Evolutionary conservation across 2,113 vertebrate genomes (phyloP).

Genomic region (Phalacrocorax brasilianus): DNA sequence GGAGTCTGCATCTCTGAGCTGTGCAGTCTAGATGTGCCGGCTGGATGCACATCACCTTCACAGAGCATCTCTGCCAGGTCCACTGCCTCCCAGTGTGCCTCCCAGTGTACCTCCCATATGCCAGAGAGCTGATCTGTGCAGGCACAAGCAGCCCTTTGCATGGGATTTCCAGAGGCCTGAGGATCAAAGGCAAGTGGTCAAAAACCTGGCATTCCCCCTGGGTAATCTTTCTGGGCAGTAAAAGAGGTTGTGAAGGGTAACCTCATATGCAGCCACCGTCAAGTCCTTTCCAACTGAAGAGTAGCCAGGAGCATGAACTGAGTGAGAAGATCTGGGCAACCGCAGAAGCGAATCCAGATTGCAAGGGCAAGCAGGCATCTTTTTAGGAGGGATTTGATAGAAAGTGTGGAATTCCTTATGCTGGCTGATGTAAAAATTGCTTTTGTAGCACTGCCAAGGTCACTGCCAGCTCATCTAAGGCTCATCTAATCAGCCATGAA

Average conservation of each 20-base stretch:
- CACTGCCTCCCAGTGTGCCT: background rate
- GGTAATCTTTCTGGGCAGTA: background rate
- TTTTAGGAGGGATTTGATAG: background rate
- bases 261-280: background rate
- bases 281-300: background rate
- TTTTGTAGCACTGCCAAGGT: constrained; percentile 18
- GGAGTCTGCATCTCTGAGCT: background rate
- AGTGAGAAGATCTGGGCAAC: background rate
- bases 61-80: background rate
- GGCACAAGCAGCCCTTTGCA: background rate
- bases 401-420: constrained; percentile 1
- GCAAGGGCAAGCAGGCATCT: background rate
- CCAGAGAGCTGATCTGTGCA: background rate
- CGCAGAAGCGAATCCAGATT: background rate
- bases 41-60: background rate
- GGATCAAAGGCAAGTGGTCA: background rate
- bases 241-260: background rate
- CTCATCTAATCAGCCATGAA: constrained; percentile 21
- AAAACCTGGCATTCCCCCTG: background rate
- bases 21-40: background rate
- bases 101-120: background rate
- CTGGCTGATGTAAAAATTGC: constrained; percentile 25
- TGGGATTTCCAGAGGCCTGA: background rate
- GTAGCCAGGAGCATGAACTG: background rate
- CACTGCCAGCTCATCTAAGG: background rate